Evolutionary conservation across 2,113 vertebrate genomes (phyloP).

Genomic region (Dromiciops gliroides): DNA sequence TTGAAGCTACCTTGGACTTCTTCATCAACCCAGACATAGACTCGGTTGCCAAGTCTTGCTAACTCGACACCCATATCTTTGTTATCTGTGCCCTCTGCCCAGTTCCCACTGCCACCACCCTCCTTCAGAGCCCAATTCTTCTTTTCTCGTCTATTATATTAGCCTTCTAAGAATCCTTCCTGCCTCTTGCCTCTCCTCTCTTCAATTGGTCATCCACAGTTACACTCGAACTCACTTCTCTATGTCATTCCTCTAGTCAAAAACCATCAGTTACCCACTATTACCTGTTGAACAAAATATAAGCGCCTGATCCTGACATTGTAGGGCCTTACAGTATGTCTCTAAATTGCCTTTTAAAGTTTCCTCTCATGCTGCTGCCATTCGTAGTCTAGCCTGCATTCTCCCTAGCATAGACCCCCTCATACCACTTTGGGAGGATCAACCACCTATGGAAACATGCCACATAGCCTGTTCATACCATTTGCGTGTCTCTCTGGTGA

Average conservation of each 20-base stretch:
- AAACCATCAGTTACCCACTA: background rate
- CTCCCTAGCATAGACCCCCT: background rate
- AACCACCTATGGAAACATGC: background rate
- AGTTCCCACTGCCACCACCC: background rate
- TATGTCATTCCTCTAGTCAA: background rate
- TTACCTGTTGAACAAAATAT: background rate
- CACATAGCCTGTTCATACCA: background rate
- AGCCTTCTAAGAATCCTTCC: background rate
- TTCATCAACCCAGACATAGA: background rate
- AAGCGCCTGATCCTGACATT: background rate
- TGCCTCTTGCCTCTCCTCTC: background rate
- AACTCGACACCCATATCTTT: background rate
- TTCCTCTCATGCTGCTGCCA: background rate
- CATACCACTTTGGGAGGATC: background rate
- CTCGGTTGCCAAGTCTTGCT: background rate
- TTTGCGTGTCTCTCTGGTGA: background rate
- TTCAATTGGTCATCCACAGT: background rate
- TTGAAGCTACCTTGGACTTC: background rate
- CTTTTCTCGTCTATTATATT: background rate
- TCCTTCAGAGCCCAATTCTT: background rate
- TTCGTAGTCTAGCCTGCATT: background rate
- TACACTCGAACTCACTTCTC: background rate
- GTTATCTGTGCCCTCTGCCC: background rate
- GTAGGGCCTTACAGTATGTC: background rate
- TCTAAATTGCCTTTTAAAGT: background rate